Evolutionary conservation across 2,113 vertebrate species (phyloP).

Genomic region (Oxygymnocypris stewartii): DNA sequence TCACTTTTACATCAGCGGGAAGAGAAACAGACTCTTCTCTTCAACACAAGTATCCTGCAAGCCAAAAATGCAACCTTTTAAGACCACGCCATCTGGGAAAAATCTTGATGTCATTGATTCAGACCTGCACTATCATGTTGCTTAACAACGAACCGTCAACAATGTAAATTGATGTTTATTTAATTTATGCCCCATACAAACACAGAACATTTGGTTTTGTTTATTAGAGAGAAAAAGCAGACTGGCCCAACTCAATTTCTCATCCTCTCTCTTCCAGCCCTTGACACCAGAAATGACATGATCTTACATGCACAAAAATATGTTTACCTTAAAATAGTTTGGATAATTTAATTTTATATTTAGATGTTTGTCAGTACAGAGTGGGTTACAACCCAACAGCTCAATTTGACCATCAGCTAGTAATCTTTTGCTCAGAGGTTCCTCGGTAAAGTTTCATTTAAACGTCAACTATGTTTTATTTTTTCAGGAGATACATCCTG

Average conservation of each 20-base stretch:
- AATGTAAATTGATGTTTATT: constrained; percentile 70
- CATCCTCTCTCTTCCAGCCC: constrained; percentile 3
- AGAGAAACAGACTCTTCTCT: constrained; percentile 57
- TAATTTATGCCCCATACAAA: constrained; percentile 66
- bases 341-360: constrained; percentile 24
- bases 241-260: not conserved
- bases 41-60: constrained; percentile 23
- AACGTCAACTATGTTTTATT: not conserved
- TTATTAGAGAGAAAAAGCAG: constrained; percentile 59
- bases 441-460: not conserved
- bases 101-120: constrained; percentile 67
- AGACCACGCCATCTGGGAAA: constrained; percentile 68
- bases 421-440: not conserved
- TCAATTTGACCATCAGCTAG: not conserved
- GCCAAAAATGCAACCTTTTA: constrained; percentile 56
- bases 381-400: not conserved
- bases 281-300: not conserved
- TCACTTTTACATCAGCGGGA: constrained; percentile 31
- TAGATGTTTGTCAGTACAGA: not conserved
- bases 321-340: constrained; percentile 24
- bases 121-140: constrained; percentile 62
- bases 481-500: not conserved
- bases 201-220: constrained; percentile 67
- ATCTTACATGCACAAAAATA: not conserved
- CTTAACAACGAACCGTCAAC: constrained; percentile 61